Percentiles rank a stretch among this genome's conserved stretches.
Evolutionary conservation across 1,140 invertebrate genomes (phyloP).

Genomic region (Gryon sp.): DNA sequence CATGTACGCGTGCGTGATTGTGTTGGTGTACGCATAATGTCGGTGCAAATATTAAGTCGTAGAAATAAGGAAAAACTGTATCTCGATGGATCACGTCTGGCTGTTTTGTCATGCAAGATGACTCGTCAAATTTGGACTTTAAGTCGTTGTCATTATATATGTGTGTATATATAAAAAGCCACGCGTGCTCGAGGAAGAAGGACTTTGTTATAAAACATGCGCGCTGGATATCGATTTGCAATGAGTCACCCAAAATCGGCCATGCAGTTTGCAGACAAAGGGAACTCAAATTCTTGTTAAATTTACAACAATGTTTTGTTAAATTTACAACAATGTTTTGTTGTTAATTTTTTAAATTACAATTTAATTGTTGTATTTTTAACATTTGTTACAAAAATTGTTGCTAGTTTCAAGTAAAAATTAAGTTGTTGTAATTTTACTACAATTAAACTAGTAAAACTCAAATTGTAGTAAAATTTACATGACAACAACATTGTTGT

Average conservation of each 20-base stretch:
- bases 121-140: constrained; percentile 42
- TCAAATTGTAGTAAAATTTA: no score
- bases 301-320: no score
- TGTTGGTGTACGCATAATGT: constrained; percentile 23
- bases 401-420: no score
- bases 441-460: no score
- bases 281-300: no score
- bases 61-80: constrained; percentile 48
- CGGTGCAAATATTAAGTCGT: constrained; percentile 29
- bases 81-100: constrained; percentile 29
- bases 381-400: no score
- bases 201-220: constrained; percentile 28
- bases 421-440: no score
- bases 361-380: no score
- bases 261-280: not conserved
- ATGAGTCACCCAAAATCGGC: constrained; percentile 22
- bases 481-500: no score
- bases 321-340: no score
- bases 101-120: constrained; percentile 39
- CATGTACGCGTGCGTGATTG: constrained; percentile 37
- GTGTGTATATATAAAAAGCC: constrained; percentile 22
- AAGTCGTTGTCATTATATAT: constrained; percentile 20
- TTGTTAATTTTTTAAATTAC: no score
- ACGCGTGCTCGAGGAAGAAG: constrained; percentile 10
- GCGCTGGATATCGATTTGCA: constrained; percentile 13